phyloP scores from a whole-genome alignment of 2,888 invertebrate genomes.

The Lamellibrachia satsuma region DNA sequence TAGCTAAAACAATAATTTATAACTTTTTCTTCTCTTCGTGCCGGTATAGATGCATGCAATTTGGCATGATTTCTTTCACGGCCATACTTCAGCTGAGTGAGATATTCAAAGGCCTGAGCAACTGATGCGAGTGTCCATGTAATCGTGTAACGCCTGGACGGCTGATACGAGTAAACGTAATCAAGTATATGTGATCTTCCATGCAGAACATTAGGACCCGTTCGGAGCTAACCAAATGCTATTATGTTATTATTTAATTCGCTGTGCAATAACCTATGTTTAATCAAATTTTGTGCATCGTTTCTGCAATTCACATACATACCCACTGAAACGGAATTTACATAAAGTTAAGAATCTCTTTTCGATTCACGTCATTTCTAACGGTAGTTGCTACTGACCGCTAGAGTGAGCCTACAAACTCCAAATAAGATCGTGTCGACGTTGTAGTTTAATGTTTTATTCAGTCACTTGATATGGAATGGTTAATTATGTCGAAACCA shows the following conservation, averaged over 20 bases:
- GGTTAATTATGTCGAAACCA: not conserved
- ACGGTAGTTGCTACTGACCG: not conserved
- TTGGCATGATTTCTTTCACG: not conserved
- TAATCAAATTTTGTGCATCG: not conserved
- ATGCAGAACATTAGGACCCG: not conserved
- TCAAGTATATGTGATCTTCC: not conserved
- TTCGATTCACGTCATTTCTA: not conserved
- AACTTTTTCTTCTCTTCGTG: too few relatives aligned
- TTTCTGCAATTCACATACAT: too few relatives aligned
- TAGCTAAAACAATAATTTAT: too few relatives aligned
- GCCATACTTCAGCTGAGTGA: not conserved
- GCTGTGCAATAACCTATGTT: not conserved
- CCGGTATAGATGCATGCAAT: not conserved
- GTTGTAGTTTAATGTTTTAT: not conserved
- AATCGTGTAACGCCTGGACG: not conserved
- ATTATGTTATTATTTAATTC: not conserved
- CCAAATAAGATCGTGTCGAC: not conserved
- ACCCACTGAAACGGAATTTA: not conserved
- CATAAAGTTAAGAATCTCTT: not conserved
- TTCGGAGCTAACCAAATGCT: not conserved
- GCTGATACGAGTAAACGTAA: not conserved
- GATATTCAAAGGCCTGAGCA: not conserved
- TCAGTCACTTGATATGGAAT: not conserved
- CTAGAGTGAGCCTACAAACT: not conserved
- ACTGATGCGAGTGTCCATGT: not conserved